A percentile compares a stretch with the other conserved stretches of the same genome.
phyloP scores from a whole-genome alignment of 1,140 invertebrate genomes.

The Drosophila athabasca region DNA sequence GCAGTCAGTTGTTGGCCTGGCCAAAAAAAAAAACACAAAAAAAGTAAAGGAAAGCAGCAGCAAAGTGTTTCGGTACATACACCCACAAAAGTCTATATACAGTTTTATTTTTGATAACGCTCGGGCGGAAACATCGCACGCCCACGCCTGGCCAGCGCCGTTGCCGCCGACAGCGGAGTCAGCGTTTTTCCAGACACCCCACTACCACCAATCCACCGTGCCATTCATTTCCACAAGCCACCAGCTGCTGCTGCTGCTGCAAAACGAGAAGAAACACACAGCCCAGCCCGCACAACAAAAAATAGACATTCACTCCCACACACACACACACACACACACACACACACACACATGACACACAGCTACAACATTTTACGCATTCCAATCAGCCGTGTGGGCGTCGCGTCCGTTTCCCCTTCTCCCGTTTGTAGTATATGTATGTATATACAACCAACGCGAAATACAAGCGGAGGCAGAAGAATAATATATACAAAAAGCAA shows the following conservation, averaged over 20 bases:
- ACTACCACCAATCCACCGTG: constrained; percentile 12
- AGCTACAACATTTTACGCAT: constrained; percentile 70
- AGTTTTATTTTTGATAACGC: constrained; percentile 74
- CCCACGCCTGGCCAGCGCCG: constrained; percentile 51
- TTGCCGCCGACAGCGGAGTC: constrained; percentile 13
- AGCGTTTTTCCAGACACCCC: constrained; percentile 50
- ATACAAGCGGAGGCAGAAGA: no score
- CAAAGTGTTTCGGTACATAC: constrained; percentile 25
- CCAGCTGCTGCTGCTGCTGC: constrained; percentile 25
- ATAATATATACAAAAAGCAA: constrained; percentile 29
- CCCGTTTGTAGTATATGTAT: constrained; percentile 6
- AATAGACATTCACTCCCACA: constrained; percentile 24
- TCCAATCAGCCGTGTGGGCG: constrained; percentile 78
- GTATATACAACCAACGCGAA: constrained; percentile 5
- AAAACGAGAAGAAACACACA: neutral
- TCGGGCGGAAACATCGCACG: constrained; percentile 65
- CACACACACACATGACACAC: constrained; percentile 25
- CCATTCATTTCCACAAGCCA: constrained; percentile 63
- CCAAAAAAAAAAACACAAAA: constrained; percentile 15
- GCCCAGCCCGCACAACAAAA: constrained; percentile 7
- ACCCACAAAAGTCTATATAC: constrained; percentile 51
- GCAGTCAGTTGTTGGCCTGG: constrained; percentile 1
- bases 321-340: constrained; percentile 22
- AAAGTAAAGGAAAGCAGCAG: constrained; percentile 29
- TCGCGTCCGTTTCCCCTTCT: constrained; percentile 21